Evolutionary conservation across 2,888 invertebrate species (phyloP).

Genomic region (Drosophila setosimentum): DNA sequence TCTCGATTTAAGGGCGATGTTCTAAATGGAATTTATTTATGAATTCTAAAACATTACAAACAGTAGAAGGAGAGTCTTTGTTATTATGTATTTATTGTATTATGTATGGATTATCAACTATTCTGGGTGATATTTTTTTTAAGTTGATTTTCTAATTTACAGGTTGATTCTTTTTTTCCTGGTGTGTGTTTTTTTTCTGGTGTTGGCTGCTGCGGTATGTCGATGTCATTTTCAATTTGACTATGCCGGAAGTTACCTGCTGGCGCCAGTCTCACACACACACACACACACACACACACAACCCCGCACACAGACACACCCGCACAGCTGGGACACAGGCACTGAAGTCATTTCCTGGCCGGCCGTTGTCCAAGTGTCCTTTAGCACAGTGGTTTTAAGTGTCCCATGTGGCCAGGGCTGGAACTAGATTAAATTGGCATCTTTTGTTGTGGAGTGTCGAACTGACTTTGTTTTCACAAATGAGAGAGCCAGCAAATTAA

Average conservation of each 20-base stretch:
- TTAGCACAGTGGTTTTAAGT: conserved; percentile 52
- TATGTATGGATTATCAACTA: too few relatives aligned
- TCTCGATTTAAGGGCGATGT: too few relatives aligned
- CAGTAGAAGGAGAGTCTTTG: too few relatives aligned
- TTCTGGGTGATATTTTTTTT: not conserved
- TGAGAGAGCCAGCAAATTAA: conserved; percentile 74
- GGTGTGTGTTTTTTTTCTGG: not conserved
- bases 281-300: conserved; percentile 28
- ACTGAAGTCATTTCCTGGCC: conserved; percentile 78
- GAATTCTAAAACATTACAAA: too few relatives aligned
- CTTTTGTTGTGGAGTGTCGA: conserved; percentile 75
- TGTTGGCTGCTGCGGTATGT: conserved; percentile 28
- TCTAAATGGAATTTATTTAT: too few relatives aligned
- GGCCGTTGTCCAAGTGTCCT: conserved; percentile 33
- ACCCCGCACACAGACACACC: conserved; percentile 14
- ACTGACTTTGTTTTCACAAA: conserved; percentile 78
- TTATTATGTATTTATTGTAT: too few relatives aligned
- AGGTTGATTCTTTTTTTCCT: not conserved
- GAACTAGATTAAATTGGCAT: conserved; percentile 84
- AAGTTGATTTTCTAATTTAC: not conserved
- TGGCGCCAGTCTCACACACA: conserved; percentile 66
- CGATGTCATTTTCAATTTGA: conserved; percentile 78
- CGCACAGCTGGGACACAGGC: conserved; percentile 51
- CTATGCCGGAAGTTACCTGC: conserved; percentile 82
- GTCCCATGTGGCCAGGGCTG: conserved; percentile 83